phyloP scores from a whole-genome alignment of 2,888 invertebrate species.

The Sylvicola cinctus region DNA sequence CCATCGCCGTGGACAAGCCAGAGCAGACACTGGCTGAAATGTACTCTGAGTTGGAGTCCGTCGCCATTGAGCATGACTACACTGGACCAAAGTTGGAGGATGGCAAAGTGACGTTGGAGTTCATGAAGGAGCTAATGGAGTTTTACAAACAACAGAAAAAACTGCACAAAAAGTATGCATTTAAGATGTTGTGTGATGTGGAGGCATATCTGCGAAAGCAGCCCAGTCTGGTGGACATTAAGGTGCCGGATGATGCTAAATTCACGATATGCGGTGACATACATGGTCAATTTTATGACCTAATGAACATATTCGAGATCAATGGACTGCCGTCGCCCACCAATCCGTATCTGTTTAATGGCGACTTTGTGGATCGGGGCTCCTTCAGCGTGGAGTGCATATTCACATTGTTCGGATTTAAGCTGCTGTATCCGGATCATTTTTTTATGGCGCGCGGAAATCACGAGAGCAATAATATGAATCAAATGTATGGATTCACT shows the following conservation, averaged over 20 bases:
- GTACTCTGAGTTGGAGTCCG: constrained; percentile 64
- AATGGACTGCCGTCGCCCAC: constrained; percentile 87
- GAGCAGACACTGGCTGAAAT: constrained; percentile 73
- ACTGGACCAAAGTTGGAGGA: constrained; percentile 74
- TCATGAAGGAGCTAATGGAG: constrained; percentile 76
- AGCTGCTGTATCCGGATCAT: constrained; percentile 85
- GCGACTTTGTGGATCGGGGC: constrained; percentile 98
- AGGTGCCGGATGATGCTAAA: constrained; percentile 65
- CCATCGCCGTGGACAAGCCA: constrained; percentile 82
- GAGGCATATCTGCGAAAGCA: constrained; percentile 65
- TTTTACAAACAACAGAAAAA: constrained; percentile 80
- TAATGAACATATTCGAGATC: constrained; percentile 91
- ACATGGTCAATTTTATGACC: constrained; percentile 96
- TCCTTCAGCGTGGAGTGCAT: constrained; percentile 99
- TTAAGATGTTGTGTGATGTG: constrained; percentile 86
- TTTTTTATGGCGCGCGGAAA: constrained; percentile 99
- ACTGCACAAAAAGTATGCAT: constrained; percentile 92
- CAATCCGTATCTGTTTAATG: constrained; percentile 97
- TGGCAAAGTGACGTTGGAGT: constrained; percentile 71
- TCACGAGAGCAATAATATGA: constrained; percentile 96
- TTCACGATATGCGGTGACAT: constrained; percentile 98
- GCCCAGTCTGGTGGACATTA: constrained; percentile 78
- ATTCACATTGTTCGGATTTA: constrained; percentile 90
- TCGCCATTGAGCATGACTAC: constrained; percentile 92
- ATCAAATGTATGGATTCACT: constrained; percentile 98